These are phyloP conservation scores for Apotomis turbidana DNA, from an alignment of 2,888 invertebrate species.

Conservation along the genomic window DNA sequence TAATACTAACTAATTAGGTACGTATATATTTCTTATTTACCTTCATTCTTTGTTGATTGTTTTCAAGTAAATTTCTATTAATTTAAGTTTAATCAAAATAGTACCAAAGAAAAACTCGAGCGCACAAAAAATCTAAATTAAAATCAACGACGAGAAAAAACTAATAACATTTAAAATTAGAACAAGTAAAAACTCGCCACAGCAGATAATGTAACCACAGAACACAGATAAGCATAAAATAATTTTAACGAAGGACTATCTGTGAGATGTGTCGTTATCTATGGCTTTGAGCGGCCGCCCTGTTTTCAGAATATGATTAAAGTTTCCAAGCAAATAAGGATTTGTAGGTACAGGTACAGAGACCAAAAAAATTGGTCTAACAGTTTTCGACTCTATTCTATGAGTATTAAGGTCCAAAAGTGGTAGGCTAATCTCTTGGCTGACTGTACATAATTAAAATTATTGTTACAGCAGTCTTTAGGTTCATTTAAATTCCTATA, in stretches of 20 bases:
- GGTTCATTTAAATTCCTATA: too few species aligned
- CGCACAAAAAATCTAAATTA: constrained; percentile 12
- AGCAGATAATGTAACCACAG: constrained; percentile 26
- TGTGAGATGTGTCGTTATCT: constrained; percentile 29
- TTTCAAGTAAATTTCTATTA: too few species aligned
- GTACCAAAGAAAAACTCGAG: background rate
- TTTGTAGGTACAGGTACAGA: background rate
- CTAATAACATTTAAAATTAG: constrained; percentile 33
- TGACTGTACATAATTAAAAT: background rate
- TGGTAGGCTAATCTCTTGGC: too few species aligned
- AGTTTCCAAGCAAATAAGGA: background rate
- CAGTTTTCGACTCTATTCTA: too few species aligned
- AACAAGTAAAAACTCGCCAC: constrained; percentile 30
- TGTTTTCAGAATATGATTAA: constrained; percentile 26
- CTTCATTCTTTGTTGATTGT: too few species aligned
- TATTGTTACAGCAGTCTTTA: background rate
- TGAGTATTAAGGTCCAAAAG: too few species aligned
- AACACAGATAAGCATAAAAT: constrained; percentile 39
- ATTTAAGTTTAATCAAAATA: background rate
- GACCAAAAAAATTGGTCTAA: too few species aligned
- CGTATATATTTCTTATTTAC: too few species aligned
- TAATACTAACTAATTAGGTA: too few species aligned
- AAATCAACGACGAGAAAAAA: constrained; percentile 20
- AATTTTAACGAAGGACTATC: constrained; percentile 38
- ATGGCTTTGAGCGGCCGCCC: constrained; percentile 27